A percentile compares a stretch with the other conserved stretches of the same genome.
Evolutionary conservation across 2,113 vertebrate species (phyloP).

Genomic region (Melanerpes aurifrons): DNA sequence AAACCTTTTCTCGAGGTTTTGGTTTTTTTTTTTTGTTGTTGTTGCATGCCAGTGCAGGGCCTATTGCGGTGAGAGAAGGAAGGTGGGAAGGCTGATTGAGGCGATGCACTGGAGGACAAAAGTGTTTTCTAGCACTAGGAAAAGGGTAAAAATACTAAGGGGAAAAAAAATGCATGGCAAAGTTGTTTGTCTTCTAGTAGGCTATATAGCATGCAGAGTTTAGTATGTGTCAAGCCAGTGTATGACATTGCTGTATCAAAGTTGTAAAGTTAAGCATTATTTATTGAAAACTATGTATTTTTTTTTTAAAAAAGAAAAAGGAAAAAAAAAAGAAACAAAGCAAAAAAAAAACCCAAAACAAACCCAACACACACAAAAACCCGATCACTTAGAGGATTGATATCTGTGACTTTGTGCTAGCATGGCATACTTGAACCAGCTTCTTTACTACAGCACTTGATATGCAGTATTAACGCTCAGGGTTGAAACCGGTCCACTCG

Average conservation of each 20-base stretch:
- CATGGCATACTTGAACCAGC: slow-evolving; percentile 76
- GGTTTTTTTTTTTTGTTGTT: too few species aligned
- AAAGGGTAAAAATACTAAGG: slow-evolving; percentile 39
- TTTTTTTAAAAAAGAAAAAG: slow-evolving; percentile 77
- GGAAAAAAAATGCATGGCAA: slow-evolving; percentile 69
- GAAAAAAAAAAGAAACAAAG: too few species aligned
- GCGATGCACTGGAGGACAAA: slow-evolving; percentile 77
- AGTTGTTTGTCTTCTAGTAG: slow-evolving; percentile 79
- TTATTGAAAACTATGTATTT: slow-evolving; percentile 89
- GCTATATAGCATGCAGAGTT: slow-evolving; percentile 85
- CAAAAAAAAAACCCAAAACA: neutral
- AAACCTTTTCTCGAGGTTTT: neutral
- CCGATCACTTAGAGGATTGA: slow-evolving; percentile 83
- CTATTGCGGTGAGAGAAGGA: slow-evolving; percentile 70
- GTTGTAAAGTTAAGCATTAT: slow-evolving; percentile 88
- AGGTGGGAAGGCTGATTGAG: slow-evolving; percentile 71
- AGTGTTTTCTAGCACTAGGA: slow-evolving; percentile 80
- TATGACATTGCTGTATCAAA: slow-evolving; percentile 87
- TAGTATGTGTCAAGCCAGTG: slow-evolving; percentile 83
- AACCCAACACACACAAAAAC: too few species aligned
- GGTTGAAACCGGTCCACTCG: slow-evolving; percentile 83
- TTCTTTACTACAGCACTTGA: slow-evolving; percentile 80
- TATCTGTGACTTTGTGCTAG: slow-evolving; percentile 81
- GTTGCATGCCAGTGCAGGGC: slow-evolving; percentile 82
- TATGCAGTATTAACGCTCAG: slow-evolving; percentile 84